A percentile compares a stretch with the other conserved stretches of the same genome.
Conservation (phyloP, 2,888 invertebrate genomes). For the Ommatoiulus sabulosus region DNA sequence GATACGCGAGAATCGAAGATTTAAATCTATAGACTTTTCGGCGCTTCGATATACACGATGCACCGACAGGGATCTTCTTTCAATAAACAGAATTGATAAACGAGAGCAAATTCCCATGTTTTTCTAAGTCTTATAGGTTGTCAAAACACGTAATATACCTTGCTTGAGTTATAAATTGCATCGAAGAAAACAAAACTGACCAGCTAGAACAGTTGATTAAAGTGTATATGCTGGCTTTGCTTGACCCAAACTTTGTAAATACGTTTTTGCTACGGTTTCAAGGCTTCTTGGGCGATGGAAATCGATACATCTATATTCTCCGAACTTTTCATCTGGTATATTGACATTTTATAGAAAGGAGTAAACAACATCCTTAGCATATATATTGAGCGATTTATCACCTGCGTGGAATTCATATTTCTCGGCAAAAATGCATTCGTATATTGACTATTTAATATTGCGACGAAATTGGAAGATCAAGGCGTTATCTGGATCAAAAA, state of each 20-base stretch:
- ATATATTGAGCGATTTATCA: not conserved
- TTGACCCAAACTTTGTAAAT: not conserved
- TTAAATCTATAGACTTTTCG: not conserved
- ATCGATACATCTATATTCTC: not conserved
- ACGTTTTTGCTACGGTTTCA: not conserved
- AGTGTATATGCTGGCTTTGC: not conserved
- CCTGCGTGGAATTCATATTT: not conserved
- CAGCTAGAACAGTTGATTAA: not conserved
- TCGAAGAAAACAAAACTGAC: not conserved
- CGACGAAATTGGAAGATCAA: not conserved
- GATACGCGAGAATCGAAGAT: slow-evolving; percentile 23
- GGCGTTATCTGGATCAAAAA: too few relatives aligned
- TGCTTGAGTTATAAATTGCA: not conserved
- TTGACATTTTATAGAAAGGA: slow-evolving; percentile 14
- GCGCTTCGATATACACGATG: not conserved
- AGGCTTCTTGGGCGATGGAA: not conserved
- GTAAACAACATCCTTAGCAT: slow-evolving; percentile 1
- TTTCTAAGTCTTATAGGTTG: not conserved
- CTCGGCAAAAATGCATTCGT: not conserved
- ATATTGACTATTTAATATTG: not conserved
- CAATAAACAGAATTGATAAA: too few relatives aligned
- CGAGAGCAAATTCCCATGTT: not conserved
- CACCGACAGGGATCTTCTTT: too few relatives aligned
- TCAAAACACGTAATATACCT: not conserved
- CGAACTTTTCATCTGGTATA: not conserved